Base-by-base conservation (phyloP, 1,140 invertebrate genomes). In the Danaus plexippus region DNA sequence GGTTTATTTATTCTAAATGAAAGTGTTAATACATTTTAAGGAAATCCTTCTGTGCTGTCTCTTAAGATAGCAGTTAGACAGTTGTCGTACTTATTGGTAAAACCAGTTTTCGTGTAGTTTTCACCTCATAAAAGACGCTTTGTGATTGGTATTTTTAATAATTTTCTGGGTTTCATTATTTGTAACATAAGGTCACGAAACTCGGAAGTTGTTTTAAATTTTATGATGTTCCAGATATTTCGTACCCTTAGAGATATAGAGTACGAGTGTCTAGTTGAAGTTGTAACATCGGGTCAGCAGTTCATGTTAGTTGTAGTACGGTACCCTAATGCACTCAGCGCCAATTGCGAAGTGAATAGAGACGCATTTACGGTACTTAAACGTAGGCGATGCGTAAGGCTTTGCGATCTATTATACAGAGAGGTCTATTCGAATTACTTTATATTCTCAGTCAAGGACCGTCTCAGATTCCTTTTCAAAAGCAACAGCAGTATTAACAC, bases 401-500 rank as follows among this genome's bases (percentile, higher is more conserved):
- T 85, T 7, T 85, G 82, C 43, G 75, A 80, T 52, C 43, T 71
- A 0, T 44, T 68, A 1, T n/a, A 49, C 1, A 51, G 57, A 7
- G 63, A 75, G 10, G 43, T 57, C 5, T 43, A 54, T n/a, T 66
- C 73, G 0, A 61, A 63, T 0, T 76, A 80, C 46, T 77, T 64
- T 45, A 67, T 74, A 1, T 66, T 76, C 12, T 56, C 67, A 1
- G 63, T 79, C 4, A 64, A 44, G 32, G 66, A 61, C 9, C 72
- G 71, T 10, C 57, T 85, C 7, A 53, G 71, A 8, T 77, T 85
- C 46, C 61, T 66, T 11, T 85, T 83, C 47, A 46, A 72, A 12
- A 85, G 79, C 49, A 85, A 85, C 42, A 83, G 77, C 65, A 83
- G 78, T 50, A 70, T 83, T 15, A 85, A 83, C 59, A 47, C 67